Percentiles rank a stretch among this genome's conserved stretches.
These are phyloP conservation scores for Pseudois nayaur DNA, from an alignment of 2,113 vertebrate species.

Conservation along the genomic window DNA sequence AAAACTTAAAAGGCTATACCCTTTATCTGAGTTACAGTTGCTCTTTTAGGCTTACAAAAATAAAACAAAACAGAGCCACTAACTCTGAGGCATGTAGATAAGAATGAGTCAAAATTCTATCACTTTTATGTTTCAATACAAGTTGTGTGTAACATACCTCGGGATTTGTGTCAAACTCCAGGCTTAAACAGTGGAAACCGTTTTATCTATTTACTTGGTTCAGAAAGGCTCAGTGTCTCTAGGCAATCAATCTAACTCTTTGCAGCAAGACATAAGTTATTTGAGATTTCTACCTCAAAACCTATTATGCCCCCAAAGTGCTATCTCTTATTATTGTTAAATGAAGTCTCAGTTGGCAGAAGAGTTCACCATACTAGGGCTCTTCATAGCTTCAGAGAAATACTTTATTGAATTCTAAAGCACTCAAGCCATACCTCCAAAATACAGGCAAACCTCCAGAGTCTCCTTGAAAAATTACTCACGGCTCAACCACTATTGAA, in stretches of 20 bases:
- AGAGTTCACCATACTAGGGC: background rate
- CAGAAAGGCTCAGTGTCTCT: background rate
- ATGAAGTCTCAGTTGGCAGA: constrained; percentile 6
- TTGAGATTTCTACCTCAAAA: constrained; percentile 35
- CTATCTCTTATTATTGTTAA: background rate
- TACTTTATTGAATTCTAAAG: background rate
- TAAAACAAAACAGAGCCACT: background rate
- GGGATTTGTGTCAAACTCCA: background rate
- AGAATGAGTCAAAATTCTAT: background rate
- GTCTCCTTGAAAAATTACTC: background rate
- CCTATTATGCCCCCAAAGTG: background rate
- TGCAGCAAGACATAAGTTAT: background rate
- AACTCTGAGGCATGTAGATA: background rate
- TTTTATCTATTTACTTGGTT: constrained; percentile 23
- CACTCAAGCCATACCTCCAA: background rate
- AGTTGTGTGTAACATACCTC: background rate
- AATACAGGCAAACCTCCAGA: background rate
- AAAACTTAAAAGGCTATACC: background rate
- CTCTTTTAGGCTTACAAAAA: background rate
- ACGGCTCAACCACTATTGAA: background rate
- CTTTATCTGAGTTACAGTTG: background rate
- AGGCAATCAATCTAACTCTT: constrained; percentile 24
- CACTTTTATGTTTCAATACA: background rate
- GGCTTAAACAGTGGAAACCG: background rate
- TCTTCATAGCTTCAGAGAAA: background rate